phyloP scores from a whole-genome alignment of 2,888 invertebrate genomes.

The Blastobasis lacticolella region DNA sequence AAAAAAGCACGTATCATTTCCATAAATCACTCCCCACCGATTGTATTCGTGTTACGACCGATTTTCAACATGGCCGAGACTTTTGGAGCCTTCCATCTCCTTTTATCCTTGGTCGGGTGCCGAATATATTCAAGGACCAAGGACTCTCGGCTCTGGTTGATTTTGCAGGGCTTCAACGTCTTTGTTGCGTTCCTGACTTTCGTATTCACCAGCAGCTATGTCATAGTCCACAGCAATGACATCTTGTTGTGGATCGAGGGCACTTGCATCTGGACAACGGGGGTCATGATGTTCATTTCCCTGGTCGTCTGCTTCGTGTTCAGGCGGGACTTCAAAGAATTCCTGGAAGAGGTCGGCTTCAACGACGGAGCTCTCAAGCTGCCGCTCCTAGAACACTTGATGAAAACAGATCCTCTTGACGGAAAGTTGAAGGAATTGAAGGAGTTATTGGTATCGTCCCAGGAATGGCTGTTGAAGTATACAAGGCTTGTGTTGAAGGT shows the following conservation, averaged over 20 bases:
- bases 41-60: background rate
- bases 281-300: slow-evolving; percentile 52
- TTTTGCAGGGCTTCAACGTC: slow-evolving; percentile 44
- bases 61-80: slow-evolving; percentile 42
- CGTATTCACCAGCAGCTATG: slow-evolving; percentile 48
- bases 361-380: slow-evolving; percentile 31
- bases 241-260: slow-evolving; percentile 48
- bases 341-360: slow-evolving; percentile 34
- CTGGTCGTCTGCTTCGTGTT: slow-evolving; percentile 45
- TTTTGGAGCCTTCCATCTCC: slow-evolving; percentile 36
- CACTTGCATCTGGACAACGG: slow-evolving; percentile 60
- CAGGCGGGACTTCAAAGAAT: slow-evolving; percentile 37
- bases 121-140: slow-evolving; percentile 42
- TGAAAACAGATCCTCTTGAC: slow-evolving; percentile 17
- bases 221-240: slow-evolving; percentile 31
- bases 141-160: slow-evolving; percentile 38
- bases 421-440: slow-evolving; percentile 37
- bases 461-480: slow-evolving; percentile 37
- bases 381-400: slow-evolving; percentile 37
- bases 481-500: slow-evolving; percentile 36
- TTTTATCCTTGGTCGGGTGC: slow-evolving; percentile 48
- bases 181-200: slow-evolving; percentile 41
- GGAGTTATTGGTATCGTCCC: slow-evolving; percentile 33
- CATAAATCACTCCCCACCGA: slow-evolving; percentile 18
- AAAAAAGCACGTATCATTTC: slow-evolving; percentile 19